Evolutionary conservation across 2,888 invertebrate species (phyloP).

Genomic region (Zonitis immaculata): DNA sequence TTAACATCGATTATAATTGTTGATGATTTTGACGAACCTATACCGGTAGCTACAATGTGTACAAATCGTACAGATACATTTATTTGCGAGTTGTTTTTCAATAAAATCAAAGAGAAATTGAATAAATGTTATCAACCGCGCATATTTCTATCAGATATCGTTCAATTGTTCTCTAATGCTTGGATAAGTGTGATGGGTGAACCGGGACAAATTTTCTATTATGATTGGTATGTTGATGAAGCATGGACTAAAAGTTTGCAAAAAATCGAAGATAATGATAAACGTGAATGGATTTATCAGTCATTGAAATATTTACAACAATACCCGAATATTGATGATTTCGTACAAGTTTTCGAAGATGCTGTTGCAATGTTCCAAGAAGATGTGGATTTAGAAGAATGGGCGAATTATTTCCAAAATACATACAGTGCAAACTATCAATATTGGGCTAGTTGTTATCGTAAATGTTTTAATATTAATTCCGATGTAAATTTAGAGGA

Average conservation of each 20-base stretch:
- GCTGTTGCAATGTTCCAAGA: background rate
- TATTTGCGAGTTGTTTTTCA: background rate
- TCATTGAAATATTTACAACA: background rate
- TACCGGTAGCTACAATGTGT: background rate
- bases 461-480: background rate
- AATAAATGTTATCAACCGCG: background rate
- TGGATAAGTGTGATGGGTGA: background rate
- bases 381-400: background rate
- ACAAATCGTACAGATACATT: background rate
- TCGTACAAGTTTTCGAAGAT: background rate
- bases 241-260: background rate
- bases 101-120: conserved; percentile 2
- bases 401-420: background rate
- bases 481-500: background rate
- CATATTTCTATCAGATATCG: background rate
- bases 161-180: background rate
- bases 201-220: background rate
- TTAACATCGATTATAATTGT: background rate
- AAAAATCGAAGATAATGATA: background rate
- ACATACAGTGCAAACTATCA: background rate
- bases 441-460: background rate
- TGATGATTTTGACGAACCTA: background rate
- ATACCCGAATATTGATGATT: background rate
- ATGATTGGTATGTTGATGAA: background rate
- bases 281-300: background rate